Evolutionary conservation across 2,888 invertebrate genomes (phyloP), one percentile per base, ranked within the genome.

Genomic region (Dilophus febrilis): DNA sequence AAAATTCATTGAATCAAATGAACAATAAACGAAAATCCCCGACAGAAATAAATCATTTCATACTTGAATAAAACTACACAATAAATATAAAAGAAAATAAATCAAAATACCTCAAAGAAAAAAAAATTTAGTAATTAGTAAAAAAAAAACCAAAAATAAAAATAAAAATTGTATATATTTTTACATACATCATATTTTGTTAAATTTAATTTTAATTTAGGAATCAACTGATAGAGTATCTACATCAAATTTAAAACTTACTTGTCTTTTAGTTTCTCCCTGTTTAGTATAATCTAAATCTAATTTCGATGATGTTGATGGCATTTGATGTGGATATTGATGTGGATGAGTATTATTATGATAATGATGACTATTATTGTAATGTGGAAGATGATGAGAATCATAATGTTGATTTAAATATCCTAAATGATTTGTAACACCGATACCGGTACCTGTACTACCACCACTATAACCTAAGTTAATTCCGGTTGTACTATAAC

Each of bases 171-270:
- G n/a, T n/a, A n/a, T n/a, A n/a, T n/a, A n/a, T n/a, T n/a, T n/a
- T n/a, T n/a, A n/a, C n/a, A n/a, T n/a, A n/a, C n/a, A n/a, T n/a
- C n/a, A n/a, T n/a, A n/a, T n/a, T n/a, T n/a, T n/a, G n/a, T n/a
- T n/a, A n/a, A n/a, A n/a, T n/a, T n/a, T n/a, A n/a, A n/a, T 34
- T 13, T 38, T 28, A 31, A n/a, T 52, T 55, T 61, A 62, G 51
- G 61, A 63, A 52, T 63, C 63, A 59, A 63, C 53, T 48, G 63
- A 63, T 53, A 63, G 57, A 55, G 61, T 59, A 55, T 63, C 62
- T 59, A 63, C 63, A 53, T 63, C 62, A 61, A 63, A 63, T 60
- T 63, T 63, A 56, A 63, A 63, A 63, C 62, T 63, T 63, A 63
- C 62, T 63, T 63, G 62, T 59, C 62, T 59, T 54, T 63, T 63